Evolutionary conservation across 2,113 vertebrate genomes (phyloP).

Genomic region (Dasypus novemcinctus): DNA sequence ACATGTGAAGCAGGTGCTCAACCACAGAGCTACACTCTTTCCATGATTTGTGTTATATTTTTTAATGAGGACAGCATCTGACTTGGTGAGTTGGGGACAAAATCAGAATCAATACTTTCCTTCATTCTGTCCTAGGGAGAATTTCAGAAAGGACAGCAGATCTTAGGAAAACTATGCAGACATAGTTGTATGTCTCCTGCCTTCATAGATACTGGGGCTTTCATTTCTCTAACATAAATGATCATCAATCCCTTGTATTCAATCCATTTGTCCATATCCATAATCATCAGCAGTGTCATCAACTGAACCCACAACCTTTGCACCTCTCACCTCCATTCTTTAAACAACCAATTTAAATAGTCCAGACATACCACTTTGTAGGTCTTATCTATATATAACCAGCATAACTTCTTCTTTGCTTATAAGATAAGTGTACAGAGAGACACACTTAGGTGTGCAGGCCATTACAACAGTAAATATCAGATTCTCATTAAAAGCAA

Average conservation of each 20-base stretch:
- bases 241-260: neutral
- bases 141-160: constrained; percentile 28
- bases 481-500: constrained; percentile 37
- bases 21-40: too few species aligned
- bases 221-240: constrained; percentile 25
- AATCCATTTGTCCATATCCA: neutral
- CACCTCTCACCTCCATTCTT: constrained; percentile 10
- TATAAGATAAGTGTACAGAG: neutral
- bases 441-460: neutral
- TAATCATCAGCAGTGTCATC: neutral
- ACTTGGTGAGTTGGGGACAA: too few species aligned
- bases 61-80: too few species aligned
- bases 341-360: constrained; percentile 3
- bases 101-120: neutral
- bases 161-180: constrained; percentile 16
- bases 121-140: neutral
- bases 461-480: constrained; percentile 1
- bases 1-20: too few species aligned
- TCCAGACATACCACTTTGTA: neutral
- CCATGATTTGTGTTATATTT: constrained; percentile 15
- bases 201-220: neutral
- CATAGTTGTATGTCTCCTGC: neutral
- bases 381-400: neutral
- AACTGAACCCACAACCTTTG: neutral
- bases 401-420: constrained; percentile 47